Conservation (phyloP, 1,140 invertebrate species). For the Diorhabda elongata region DNA sequence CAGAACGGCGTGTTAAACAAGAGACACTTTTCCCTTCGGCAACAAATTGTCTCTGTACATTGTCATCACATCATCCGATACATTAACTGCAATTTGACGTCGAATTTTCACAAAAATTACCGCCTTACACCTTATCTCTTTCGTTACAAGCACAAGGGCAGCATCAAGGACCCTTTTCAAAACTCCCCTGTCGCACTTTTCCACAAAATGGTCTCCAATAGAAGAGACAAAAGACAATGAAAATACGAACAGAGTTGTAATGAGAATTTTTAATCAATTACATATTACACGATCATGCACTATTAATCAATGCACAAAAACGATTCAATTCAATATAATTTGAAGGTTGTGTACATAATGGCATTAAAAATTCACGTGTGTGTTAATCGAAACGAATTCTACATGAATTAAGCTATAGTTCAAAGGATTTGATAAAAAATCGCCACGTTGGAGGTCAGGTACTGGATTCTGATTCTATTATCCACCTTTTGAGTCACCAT, state of each 20-base stretch:
- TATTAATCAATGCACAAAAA: too few species aligned
- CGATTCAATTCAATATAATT: too few species aligned
- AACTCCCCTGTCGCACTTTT: background rate
- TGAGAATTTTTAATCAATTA: background rate
- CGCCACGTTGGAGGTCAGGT: too few species aligned
- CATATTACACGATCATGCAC: too few species aligned
- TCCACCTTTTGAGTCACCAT: too few species aligned
- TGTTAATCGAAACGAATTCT: too few species aligned
- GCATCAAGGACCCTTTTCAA: background rate
- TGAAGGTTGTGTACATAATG: too few species aligned
- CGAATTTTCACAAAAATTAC: background rate
- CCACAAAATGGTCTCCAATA: background rate
- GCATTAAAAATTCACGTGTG: too few species aligned
- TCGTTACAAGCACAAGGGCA: background rate
- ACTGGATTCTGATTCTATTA: too few species aligned
- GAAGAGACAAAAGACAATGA: background rate
- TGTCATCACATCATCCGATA: slow-evolving; percentile 2
- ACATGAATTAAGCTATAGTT: too few species aligned
- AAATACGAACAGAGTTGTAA: background rate
- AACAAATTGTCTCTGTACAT: background rate
- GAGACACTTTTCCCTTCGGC: background rate
- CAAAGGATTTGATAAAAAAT: too few species aligned
- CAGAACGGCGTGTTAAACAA: background rate
- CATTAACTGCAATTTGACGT: background rate
- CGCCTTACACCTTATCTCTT: background rate